A percentile compares a stretch with the other conserved stretches of the same genome.
Conservation (phyloP, 2,113 vertebrate genomes). For the Rhinolophus ferrumequinum region DNA sequence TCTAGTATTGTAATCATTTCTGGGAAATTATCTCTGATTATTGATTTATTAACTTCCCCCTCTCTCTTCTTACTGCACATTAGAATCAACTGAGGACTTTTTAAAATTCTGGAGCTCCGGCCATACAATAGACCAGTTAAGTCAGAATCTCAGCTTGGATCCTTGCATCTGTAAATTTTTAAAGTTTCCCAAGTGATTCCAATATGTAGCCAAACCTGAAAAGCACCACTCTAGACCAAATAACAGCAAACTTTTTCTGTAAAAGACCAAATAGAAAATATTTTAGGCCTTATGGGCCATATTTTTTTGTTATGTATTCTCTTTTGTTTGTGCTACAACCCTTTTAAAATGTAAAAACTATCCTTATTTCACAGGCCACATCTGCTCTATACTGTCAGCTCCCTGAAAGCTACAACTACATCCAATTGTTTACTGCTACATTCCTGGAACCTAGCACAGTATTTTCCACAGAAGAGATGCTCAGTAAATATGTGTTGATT, state of each 20-base stretch:
- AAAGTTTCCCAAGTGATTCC: neutral
- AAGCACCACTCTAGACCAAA: neutral
- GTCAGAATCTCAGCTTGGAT: neutral
- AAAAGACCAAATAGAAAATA: neutral
- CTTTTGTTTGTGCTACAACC: neutral
- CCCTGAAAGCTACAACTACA: neutral
- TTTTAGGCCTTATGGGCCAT: neutral
- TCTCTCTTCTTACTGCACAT: neutral
- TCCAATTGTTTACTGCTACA: neutral
- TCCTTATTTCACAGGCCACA: neutral
- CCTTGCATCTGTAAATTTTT: neutral
- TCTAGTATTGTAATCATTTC: neutral
- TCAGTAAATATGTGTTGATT: neutral
- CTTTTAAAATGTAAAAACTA: neutral
- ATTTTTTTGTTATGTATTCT: neutral
- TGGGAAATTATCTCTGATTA: neutral
- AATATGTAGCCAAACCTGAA: neutral
- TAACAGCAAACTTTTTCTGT: neutral
- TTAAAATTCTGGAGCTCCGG: neutral
- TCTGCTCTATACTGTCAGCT: neutral
- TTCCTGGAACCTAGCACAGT: neutral
- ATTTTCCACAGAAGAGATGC: neutral
- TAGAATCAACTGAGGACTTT: neutral
- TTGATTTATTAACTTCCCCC: neutral
- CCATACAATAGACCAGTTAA: neutral